Evolutionary conservation across 2,113 vertebrate genomes (phyloP).

Genomic region (Dunckerocampus dactyliophorus): DNA sequence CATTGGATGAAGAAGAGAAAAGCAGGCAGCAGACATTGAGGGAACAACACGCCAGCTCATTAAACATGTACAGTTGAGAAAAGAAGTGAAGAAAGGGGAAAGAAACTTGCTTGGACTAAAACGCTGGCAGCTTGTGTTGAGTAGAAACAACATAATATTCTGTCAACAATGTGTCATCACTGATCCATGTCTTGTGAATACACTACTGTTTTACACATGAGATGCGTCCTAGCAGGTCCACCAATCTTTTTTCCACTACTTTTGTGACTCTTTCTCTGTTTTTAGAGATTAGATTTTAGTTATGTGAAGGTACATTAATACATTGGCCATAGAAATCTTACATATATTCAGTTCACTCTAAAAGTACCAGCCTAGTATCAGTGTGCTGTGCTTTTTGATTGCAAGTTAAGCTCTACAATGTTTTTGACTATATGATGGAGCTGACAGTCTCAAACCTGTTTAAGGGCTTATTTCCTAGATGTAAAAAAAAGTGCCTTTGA

Average conservation of each 20-base stretch:
- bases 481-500: constrained; percentile 44
- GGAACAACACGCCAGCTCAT: constrained; percentile 55
- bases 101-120: constrained; percentile 24
- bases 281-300: no score
- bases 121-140: constrained; percentile 5
- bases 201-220: neutral
- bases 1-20: constrained; percentile 36
- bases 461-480: constrained; percentile 55
- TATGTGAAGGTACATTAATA: constrained; percentile 14
- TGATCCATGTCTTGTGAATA: constrained; percentile 47
- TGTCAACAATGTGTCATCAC: constrained; percentile 52
- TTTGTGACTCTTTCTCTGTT: no score
- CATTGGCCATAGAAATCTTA: no score
- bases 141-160: constrained; percentile 33
- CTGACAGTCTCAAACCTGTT: constrained; percentile 53
- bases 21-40: constrained; percentile 29
- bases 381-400: constrained; percentile 29
- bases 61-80: constrained; percentile 51
- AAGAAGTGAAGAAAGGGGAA: constrained; percentile 28
- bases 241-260: neutral
- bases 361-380: constrained; percentile 35
- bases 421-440: constrained; percentile 51
- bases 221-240: neutral
- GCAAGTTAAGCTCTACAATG: constrained; percentile 62
- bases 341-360: constrained; percentile 8